Evolutionary conservation across 2,888 invertebrate species (phyloP), one percentile per base, ranked within the genome.

Genomic region (Eupithecia subumbrata): DNA sequence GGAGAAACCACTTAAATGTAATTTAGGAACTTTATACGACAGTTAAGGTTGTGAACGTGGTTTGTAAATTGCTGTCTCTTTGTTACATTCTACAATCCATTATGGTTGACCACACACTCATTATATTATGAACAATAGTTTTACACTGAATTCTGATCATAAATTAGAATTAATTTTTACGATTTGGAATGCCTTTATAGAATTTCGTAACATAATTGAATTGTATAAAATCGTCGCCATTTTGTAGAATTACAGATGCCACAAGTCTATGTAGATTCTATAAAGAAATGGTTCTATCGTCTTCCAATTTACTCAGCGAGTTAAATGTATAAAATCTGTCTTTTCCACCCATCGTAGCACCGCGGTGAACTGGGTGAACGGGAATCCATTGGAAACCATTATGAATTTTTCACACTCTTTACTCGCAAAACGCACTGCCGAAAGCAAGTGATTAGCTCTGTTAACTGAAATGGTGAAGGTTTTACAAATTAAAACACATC

Each of bases 251-350:
- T 83, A 86, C 84, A 85, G 84, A 82, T 84, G 82, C 81, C 82
- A 84, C 82, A 82, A 82, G 82, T 84, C 87, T 86, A 84, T 43
- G 83, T 84, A 84, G 83, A 83, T 85, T 86, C 84, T 83, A 84
- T 87, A 87, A 88, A 85, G 86, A 81, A 89, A 86, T 87, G 84
- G 87, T 87, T 85, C 88, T 89, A 90, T 92, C 89, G 90, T 89
- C 85, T 90, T 90, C 84, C 89, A 91, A 91, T 91, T 91, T 91
- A 91, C 91, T 89, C 89, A 87, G 87, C 80, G 81, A 88, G 86
- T 88, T 88, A 88, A 91, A 90, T 90, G 87, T 91, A 89, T 89
- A 89, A 91, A 88, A 86, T 83, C 80, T 87, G 87, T 87, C 80
- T 88, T 88, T 90, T 84, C 87, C 88, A 86, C 78, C 82, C 9